These are phyloP conservation scores for Lanistes nyassanus DNA, from an alignment of 1,140 invertebrate species.

Conservation along the genomic window DNA sequence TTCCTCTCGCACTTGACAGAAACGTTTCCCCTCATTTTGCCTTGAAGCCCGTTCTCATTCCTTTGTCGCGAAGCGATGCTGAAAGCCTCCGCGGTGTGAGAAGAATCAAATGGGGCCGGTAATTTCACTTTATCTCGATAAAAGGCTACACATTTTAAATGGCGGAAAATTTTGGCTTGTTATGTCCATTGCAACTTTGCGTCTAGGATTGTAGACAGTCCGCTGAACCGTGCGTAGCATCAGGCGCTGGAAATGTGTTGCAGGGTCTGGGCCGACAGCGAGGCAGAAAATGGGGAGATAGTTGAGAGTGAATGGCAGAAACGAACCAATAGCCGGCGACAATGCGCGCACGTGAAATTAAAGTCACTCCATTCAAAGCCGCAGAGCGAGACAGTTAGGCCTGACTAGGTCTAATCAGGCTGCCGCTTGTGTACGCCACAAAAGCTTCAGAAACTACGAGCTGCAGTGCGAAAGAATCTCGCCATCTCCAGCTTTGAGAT, in stretches of 20 bases:
- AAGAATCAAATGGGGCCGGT: background rate
- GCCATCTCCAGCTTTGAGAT: too few species aligned
- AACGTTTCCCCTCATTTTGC: background rate
- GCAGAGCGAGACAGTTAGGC: too few species aligned
- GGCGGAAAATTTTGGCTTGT: background rate
- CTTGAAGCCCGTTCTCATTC: background rate
- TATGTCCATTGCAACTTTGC: background rate
- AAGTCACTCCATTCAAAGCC: too few species aligned
- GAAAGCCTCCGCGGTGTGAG: background rate
- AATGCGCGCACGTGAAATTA: too few species aligned
- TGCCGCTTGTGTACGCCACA: too few species aligned
- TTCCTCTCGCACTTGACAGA: background rate
- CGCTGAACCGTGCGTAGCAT: background rate
- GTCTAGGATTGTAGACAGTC: background rate
- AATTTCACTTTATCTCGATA: background rate
- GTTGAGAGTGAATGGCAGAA: background rate
- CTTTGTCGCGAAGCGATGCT: background rate
- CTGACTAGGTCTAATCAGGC: too few species aligned
- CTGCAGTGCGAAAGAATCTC: too few species aligned
- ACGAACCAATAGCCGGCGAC: too few species aligned
- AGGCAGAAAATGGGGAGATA: constrained; percentile 2
- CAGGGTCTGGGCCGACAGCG: background rate
- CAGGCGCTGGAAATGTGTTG: constrained; percentile 6
- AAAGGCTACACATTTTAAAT: background rate
- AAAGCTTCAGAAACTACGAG: too few species aligned